Percentiles rank a stretch among this genome's conserved stretches.
phyloP scores from a whole-genome alignment of 2,888 invertebrate species.

The Sceliomorpha sp. region DNA sequence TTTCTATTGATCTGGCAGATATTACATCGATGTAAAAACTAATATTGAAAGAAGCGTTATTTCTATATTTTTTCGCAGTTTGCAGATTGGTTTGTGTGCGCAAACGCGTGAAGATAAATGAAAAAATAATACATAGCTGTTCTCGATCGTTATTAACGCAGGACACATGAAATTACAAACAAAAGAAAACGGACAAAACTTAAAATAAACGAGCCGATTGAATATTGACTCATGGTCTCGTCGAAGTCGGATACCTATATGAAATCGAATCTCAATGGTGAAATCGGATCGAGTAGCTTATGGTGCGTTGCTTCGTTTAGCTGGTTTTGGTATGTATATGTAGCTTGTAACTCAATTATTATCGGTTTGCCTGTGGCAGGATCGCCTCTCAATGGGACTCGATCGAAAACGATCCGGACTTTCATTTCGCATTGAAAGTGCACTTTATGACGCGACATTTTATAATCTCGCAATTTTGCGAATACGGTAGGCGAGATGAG shows the following conservation, averaged over 20 bases:
- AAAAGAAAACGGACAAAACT: slow-evolving; percentile 64
- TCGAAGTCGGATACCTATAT: slow-evolving; percentile 26
- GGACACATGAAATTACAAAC: slow-evolving; percentile 67
- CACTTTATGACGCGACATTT: slow-evolving; percentile 7
- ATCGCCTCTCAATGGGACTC: slow-evolving; percentile 3
- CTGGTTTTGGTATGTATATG: slow-evolving; percentile 8
- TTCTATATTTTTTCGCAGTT: neutral
- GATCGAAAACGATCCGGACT: slow-evolving; percentile 4
- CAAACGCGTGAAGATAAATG: slow-evolving; percentile 5
- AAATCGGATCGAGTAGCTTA: slow-evolving; percentile 61
- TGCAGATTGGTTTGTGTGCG: neutral
- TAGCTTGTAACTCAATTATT: slow-evolving; percentile 59
- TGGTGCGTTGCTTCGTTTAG: slow-evolving; percentile 22
- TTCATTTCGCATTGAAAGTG: slow-evolving; percentile 9
- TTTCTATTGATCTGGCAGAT: neutral
- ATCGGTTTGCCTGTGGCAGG: slow-evolving; percentile 22
- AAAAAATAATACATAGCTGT: neutral
- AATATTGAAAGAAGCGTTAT: slow-evolving; percentile 1
- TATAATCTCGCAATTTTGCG: slow-evolving; percentile 1
- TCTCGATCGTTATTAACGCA: slow-evolving; percentile 4
- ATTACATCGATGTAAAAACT: slow-evolving; percentile 1
- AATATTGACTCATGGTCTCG: slow-evolving; percentile 59
- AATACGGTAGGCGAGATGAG: neutral
- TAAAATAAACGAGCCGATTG: slow-evolving; percentile 70
- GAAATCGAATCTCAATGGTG: slow-evolving; percentile 61